Conservation (phyloP, 1,140 invertebrate genomes). For the Myzus persicae region DNA sequence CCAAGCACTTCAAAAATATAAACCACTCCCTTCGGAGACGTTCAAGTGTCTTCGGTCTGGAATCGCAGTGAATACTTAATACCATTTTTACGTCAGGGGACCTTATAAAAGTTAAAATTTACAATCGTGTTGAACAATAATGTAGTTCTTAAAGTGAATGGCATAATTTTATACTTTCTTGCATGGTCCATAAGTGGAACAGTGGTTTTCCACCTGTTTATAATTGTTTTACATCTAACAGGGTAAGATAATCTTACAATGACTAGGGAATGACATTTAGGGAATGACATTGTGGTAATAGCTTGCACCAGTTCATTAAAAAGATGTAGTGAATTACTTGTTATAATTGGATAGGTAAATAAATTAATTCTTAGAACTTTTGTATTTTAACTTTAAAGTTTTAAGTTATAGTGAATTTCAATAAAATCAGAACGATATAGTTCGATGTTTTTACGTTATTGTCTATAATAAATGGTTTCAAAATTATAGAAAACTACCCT, state of each 20-base stretch:
- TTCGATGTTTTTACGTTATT: neutral
- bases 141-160: neutral
- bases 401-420: neutral
- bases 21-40: neutral
- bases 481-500: neutral
- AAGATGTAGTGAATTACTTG: neutral
- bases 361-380: neutral
- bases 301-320: neutral
- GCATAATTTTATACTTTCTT: neutral
- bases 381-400: neutral
- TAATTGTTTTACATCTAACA: neutral
- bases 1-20: neutral
- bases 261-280: neutral
- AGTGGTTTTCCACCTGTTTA: neutral
- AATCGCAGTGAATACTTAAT: neutral
- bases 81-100: neutral
- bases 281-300: neutral
- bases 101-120: neutral
- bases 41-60: constrained; percentile 12
- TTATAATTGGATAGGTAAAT: neutral
- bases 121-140: neutral
- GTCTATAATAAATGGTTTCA: too few species aligned
- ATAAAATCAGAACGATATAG: neutral
- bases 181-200: too few species aligned
- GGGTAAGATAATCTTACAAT: neutral